These are phyloP conservation scores for Brienomyrus longianalis DNA, from an alignment of 2,113 vertebrate genomes.

Conservation along the genomic window DNA sequence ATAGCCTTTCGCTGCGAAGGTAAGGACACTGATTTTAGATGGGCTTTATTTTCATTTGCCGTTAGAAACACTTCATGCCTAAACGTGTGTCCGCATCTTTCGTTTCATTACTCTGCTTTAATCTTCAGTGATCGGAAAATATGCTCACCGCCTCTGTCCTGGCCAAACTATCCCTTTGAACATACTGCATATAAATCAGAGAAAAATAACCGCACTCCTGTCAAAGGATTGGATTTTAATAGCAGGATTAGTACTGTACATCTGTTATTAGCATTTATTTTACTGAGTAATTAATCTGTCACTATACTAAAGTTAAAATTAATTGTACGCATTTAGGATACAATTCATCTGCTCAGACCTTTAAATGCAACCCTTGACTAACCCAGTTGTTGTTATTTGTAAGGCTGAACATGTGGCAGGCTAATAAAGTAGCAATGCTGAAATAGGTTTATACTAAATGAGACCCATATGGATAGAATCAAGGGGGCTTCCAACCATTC, in stretches of 20 bases:
- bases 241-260: background rate
- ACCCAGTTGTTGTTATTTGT: background rate
- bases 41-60: background rate
- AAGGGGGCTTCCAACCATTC: constrained; percentile 28
- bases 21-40: background rate
- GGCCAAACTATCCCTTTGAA: background rate
- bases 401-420: background rate
- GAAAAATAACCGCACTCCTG: background rate
- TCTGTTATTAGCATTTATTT: background rate
- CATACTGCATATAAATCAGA: background rate
- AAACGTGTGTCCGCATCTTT: background rate
- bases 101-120: background rate
- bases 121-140: background rate
- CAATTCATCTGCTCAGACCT: background rate
- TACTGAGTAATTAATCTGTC: background rate
- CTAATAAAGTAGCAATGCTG: background rate
- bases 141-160: background rate
- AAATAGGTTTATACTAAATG: constrained; percentile 20
- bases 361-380: background rate
- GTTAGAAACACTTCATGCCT: background rate
- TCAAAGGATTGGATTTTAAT: background rate
- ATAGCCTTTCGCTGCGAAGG: background rate
- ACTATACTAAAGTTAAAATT: background rate
- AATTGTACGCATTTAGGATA: background rate
- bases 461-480: constrained; percentile 39